Base-by-base conservation (phyloP, 1,140 invertebrate genomes). In the Drosophila virilis region DNA sequence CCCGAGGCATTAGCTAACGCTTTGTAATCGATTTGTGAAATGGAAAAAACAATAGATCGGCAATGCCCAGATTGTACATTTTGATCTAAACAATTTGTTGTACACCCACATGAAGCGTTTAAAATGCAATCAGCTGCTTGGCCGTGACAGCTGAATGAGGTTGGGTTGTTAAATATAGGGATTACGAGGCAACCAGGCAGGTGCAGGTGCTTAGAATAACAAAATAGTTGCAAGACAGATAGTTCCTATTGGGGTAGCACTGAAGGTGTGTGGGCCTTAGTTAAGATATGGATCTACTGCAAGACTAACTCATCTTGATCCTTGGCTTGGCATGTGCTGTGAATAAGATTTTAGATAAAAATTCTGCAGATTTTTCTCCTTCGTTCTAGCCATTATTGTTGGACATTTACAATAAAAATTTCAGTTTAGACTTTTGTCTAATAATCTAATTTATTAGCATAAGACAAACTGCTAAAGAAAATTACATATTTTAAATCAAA, bases 91-190 rank as follows among this genome's bases (percentile, higher is more conserved):
- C 68, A 48, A 60, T 70, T 65, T 45, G 28, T 12, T 12, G 8
- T 54, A 28, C 58, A 50, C 80, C 67, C 82, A 78, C 82, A 71
- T 67, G 57, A 55, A 32, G 67, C 52, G 32, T 73, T 82, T 64
- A 60, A 65, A 79, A 82, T 86, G 78, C 74, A 85, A 64, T 77
- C 15, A 48, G 54, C 48, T 51, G 38, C 57, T 60, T 60, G 50
- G 10, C 32, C 38, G 37, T 60, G 51, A 48, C 43, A 60, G 46
- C 38, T 55, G 38, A 17, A 57, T 46, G 32, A 52, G 50, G 50
- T 76, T 77, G 32, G 45, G 57, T 74, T 17, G 43, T 32, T 52
- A 50, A 33, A 38, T 17, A 54, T 12, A 33, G 51, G 42, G 42
- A 43, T 52, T 61, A 38, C 45, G 28, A 46, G 10, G 33, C 32